Evolutionary conservation across 2,797 vertebrate genomes (phyloP).

Genomic region (Cyprinodon diabolis): DNA sequence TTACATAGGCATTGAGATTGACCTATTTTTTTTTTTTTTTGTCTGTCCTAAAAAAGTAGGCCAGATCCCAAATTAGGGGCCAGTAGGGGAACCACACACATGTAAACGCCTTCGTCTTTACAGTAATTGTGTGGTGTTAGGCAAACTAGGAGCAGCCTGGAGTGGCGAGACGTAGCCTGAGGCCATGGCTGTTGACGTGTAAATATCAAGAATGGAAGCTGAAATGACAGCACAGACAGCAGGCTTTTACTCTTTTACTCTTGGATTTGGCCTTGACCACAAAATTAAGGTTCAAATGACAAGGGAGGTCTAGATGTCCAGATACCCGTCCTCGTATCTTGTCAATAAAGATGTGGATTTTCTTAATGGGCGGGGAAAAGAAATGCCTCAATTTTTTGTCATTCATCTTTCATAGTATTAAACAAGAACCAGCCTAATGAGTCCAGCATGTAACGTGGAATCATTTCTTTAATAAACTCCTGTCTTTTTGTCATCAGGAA

Average conservation of each 20-base stretch:
- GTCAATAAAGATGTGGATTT: constrained; percentile 66
- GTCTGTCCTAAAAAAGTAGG: constrained; percentile 75
- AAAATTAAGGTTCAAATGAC: constrained; percentile 61
- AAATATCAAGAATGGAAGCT: constrained; percentile 63
- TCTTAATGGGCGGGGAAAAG: constrained; percentile 59
- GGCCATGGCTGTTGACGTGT: constrained; percentile 70
- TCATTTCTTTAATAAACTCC: constrained; percentile 15
- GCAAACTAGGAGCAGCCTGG: constrained; percentile 47
- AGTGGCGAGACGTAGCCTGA: constrained; percentile 63
- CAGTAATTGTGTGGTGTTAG: constrained; percentile 67
- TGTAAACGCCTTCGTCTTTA: constrained; percentile 70
- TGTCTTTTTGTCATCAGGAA: constrained; percentile 1
- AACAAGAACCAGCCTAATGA: constrained; percentile 35
- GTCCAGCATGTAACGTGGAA: constrained; percentile 22
- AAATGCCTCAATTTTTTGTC: constrained; percentile 54
- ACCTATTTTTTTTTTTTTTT: constrained; percentile 74
- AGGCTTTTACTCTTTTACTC: constrained; percentile 42
- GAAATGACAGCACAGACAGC: constrained; percentile 74
- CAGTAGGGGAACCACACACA: constrained; percentile 48
- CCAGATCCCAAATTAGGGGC: constrained; percentile 77
- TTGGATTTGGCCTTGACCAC: constrained; percentile 58
- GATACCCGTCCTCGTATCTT: constrained; percentile 54
- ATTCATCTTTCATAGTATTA: constrained; percentile 45
- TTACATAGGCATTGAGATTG: constrained; percentile 71
- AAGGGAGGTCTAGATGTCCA: constrained; percentile 61